Conservation (phyloP, 2,888 invertebrate genomes). For the Ditula angustiorana region DNA sequence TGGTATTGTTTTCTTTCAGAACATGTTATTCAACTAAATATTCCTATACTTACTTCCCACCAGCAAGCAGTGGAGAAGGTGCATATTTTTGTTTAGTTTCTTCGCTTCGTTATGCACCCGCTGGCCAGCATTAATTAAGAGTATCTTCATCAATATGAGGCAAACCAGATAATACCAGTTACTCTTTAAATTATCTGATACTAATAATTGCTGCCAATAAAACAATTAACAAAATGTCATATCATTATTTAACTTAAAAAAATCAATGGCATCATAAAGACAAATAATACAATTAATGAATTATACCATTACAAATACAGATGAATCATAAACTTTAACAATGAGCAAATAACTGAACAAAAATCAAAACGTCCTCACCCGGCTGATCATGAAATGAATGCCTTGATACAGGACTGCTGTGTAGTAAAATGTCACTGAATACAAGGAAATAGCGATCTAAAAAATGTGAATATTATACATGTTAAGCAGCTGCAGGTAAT, state of each 20-base stretch:
- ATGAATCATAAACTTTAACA: neutral
- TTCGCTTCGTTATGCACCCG: neutral
- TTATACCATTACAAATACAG: too few species aligned
- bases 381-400: neutral
- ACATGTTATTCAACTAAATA: too few species aligned
- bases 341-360: neutral
- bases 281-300: too few species aligned
- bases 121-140: neutral
- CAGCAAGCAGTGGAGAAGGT: neutral
- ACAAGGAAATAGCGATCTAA: neutral
- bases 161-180: neutral
- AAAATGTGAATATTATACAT: neutral
- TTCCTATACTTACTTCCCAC: too few species aligned
- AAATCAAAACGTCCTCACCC: neutral
- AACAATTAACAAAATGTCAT: neutral
- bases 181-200: neutral
- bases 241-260: too few species aligned
- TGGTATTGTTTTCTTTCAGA: too few species aligned
- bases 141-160: neutral
- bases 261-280: too few species aligned
- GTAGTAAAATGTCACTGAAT: neutral
- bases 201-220: neutral
- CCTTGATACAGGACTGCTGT: neutral
- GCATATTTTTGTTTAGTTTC: neutral
- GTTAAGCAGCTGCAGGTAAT: neutral